These are phyloP conservation scores for Noturus placidus DNA, from an alignment of 2,113 vertebrate genomes.

Conservation along the genomic window DNA sequence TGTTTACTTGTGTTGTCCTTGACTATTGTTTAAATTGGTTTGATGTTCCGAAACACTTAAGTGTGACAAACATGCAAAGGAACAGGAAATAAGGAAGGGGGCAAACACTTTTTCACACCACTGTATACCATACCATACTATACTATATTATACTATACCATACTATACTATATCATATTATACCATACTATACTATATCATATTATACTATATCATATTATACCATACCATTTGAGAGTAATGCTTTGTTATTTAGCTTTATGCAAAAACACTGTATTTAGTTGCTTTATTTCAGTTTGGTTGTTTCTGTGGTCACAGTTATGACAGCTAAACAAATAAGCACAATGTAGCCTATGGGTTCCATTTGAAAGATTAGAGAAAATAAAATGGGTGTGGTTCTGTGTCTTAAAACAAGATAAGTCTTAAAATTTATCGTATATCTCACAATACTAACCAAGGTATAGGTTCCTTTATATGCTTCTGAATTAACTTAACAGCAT, in stretches of 20 bases:
- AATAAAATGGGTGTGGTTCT: not conserved
- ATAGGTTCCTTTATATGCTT: not conserved
- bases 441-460: not conserved
- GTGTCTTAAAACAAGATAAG: not conserved
- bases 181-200: no score
- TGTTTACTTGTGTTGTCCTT: no score
- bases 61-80: no score
- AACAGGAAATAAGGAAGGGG: no score
- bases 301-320: not conserved
- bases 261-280: not conserved
- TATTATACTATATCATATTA: no score
- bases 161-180: no score
- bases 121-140: no score
- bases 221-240: no score
- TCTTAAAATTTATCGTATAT: not conserved
- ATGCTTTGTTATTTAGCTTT: not conserved
- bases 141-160: no score
- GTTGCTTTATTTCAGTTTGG: not conserved
- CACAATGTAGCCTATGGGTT: not conserved
- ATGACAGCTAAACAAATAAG: not conserved
- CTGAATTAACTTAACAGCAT: not conserved
- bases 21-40: no score
- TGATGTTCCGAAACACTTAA: no score
- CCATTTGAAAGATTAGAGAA: not conserved
- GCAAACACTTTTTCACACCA: no score